Evolutionary conservation across 1,140 invertebrate species (phyloP).

Genomic region (Panagrolaimus sp.): DNA sequence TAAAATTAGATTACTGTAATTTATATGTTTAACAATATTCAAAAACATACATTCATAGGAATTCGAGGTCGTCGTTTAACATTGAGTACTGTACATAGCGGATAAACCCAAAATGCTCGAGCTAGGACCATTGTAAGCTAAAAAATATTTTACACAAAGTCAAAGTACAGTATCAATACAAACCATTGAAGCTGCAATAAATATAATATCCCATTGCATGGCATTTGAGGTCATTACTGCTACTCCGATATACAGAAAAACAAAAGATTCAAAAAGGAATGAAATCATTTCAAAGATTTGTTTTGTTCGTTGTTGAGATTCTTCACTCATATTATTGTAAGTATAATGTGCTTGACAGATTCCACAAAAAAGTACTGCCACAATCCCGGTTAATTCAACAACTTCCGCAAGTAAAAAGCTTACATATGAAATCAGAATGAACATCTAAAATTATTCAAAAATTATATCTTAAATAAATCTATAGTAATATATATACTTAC

Average conservation of each 20-base stretch:
- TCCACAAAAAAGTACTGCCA: slow-evolving; percentile 92
- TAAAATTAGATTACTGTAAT: slow-evolving; percentile 85
- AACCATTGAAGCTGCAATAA: slow-evolving; percentile 83
- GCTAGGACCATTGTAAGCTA: slow-evolving; percentile 78
- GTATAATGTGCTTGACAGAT: slow-evolving; percentile 99
- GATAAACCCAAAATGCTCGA: slow-evolving; percentile 87
- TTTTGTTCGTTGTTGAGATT: slow-evolving; percentile 82
- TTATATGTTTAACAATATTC: slow-evolving; percentile 61
- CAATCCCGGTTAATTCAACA: slow-evolving; percentile 84
- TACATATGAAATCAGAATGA: slow-evolving; percentile 94
- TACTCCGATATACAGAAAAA: slow-evolving; percentile 96
- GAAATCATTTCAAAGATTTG: slow-evolving; percentile 70
- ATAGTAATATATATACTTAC: too few species aligned
- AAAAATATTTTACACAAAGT: background rate
- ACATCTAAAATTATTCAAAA: too few species aligned
- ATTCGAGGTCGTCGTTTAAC: slow-evolving; percentile 83
- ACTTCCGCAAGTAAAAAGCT: slow-evolving; percentile 94
- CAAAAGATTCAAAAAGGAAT: slow-evolving; percentile 96
- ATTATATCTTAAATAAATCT: too few species aligned
- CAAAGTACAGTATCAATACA: slow-evolving; percentile 22
- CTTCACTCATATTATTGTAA: slow-evolving; percentile 85
- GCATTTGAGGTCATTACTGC: slow-evolving; percentile 67
- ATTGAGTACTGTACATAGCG: slow-evolving; percentile 86
- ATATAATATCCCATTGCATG: slow-evolving; percentile 81
- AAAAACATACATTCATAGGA: slow-evolving; percentile 69